Percentiles rank a stretch among this genome's conserved stretches.
Conservation (phyloP, 2,113 vertebrate species). For the Conger conger region DNA sequence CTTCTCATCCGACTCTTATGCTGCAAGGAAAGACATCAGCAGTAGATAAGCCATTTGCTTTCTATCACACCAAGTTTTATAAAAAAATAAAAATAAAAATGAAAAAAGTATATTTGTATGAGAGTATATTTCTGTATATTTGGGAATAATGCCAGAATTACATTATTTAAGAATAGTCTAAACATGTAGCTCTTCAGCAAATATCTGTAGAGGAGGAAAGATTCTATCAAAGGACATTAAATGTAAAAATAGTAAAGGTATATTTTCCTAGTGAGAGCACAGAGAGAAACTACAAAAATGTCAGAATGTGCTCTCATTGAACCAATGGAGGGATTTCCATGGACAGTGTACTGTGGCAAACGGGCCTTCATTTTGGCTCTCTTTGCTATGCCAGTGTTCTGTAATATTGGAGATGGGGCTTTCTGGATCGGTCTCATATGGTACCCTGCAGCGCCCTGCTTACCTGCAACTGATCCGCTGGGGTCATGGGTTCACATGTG, state of each 20-base stretch:
- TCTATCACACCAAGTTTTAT: neutral
- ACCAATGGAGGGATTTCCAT: no score
- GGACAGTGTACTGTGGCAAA: no score
- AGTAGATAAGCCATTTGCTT: neutral
- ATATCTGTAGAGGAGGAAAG: no score
- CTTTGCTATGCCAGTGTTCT: neutral
- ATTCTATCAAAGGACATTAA: no score
- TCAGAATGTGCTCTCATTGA: no score
- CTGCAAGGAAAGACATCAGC: neutral
- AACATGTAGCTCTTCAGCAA: no score
- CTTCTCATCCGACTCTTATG: slow-evolving; percentile 20
- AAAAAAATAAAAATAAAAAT: neutral
- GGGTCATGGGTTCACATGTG: slow-evolving; percentile 1
- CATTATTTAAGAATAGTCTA: no score
- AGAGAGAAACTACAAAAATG: no score
- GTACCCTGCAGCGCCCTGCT: neutral
- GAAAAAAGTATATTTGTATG: neutral
- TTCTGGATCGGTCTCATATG: no score
- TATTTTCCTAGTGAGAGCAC: no score
- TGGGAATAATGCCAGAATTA: no score
- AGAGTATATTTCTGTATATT: neutral
- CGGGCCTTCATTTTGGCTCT: neutral
- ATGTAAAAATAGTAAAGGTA: no score
- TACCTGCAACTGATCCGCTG: neutral
- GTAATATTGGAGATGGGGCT: neutral